Base-by-base conservation (phyloP, 2,888 invertebrate genomes). In the Chydorus sphaericus region DNA sequence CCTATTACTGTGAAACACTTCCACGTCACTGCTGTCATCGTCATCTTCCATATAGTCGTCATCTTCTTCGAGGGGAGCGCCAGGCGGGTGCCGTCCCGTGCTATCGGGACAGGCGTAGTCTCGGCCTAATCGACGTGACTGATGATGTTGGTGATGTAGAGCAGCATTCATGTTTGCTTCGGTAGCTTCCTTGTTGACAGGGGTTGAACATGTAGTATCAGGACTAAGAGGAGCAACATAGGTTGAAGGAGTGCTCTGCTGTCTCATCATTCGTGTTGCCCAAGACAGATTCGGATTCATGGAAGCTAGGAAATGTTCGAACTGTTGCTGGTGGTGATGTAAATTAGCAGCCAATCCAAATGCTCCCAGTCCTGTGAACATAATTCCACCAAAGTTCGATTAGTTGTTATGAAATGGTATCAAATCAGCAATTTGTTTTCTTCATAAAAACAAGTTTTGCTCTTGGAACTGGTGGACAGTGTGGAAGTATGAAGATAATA, bases 1-100 rank as follows among this genome's bases (percentile, higher is more conserved):
- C 50, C 58, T 70, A 59, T 75, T 75, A 59, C 73, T 72, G 39
- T 75, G 74, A 33, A 76, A 76, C 57, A 76, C 72, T n/a, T 81
- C 81, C 57, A 77, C 73, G 49, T 77, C 76, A 44, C 70, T 69
- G 57, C 73, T 72, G 38, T 73, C 73, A 36, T 69, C 69, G 39
- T 59, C 60, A 33, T 50, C 57, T 38, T 52, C 49, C 44, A 51
- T 49, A 52, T 37, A 48, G 18, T 55, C 52, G 53, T 52, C 49
- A 48, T 54, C 39, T 51, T 37, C 48, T 14, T 55, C 52, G n/a
- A n/a, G n/a, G n/a, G n/a, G 39, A 57, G 37, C 20, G 54, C 39
- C 26, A 44, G 39, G 10, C 48, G 38, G 20, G 50, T 49, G 30
- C n/a, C n/a, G n/a, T n/a, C n/a, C n/a, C 51, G 38, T 68, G 64